Conservation (phyloP, 2,888 invertebrate species). For the Tenthredo notha region DNA sequence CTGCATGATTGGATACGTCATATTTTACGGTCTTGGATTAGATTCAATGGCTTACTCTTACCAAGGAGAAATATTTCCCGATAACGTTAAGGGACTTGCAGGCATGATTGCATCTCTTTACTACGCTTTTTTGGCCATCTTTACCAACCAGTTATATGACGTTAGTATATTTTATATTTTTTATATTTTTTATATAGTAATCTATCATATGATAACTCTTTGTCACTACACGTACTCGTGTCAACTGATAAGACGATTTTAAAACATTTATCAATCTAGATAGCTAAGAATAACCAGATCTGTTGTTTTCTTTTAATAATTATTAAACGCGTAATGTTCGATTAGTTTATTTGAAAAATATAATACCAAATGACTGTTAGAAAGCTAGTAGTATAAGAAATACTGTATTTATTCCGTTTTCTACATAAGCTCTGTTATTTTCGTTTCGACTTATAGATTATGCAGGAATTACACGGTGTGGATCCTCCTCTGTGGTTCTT, state of each 20-base stretch:
- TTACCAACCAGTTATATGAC: conserved; percentile 74
- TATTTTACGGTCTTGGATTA: conserved; percentile 72
- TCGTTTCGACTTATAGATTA: conserved; percentile 63
- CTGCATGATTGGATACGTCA: conserved; percentile 71
- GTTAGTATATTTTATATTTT: conserved; percentile 60
- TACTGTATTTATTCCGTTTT: neutral
- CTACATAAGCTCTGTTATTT: conserved; percentile 36
- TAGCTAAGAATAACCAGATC: neutral
- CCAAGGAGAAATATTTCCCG: conserved; percentile 74
- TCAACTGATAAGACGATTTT: neutral
- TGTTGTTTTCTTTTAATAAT: neutral
- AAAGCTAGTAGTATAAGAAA: neutral
- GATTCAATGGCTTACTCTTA: conserved; percentile 75
- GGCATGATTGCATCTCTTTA: conserved; percentile 72
- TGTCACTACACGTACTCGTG: neutral
- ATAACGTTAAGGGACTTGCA: conserved; percentile 74
- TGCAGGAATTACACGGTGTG: conserved; percentile 69
- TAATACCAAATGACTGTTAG: too few relatives aligned
- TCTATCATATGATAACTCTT: neutral
- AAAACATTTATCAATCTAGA: neutral
- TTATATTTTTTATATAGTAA: neutral
- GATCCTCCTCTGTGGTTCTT: conserved; percentile 72
- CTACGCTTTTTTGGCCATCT: conserved; percentile 70
- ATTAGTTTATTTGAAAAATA: neutral
- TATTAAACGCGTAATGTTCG: neutral